These are phyloP conservation scores for Cydia amplana DNA, from an alignment of 1,140 invertebrate species.

Conservation along the genomic window DNA sequence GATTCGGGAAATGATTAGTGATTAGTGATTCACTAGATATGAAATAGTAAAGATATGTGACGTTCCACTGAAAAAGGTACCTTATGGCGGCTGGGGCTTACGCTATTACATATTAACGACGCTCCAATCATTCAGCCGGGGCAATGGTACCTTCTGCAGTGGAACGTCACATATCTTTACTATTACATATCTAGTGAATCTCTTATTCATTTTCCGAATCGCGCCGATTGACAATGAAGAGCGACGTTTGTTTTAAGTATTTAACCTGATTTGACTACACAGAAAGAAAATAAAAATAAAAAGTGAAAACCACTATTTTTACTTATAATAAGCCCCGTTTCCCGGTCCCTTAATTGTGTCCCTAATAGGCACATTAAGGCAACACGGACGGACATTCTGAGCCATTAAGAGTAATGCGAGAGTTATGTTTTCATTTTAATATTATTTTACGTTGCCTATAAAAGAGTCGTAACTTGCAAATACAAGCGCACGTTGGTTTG, in stretches of 20 bases:
- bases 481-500: not conserved
- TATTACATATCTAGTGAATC: too few species aligned
- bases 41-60: too few species aligned
- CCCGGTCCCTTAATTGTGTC: slow-evolving; percentile 12
- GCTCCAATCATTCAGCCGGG: too few species aligned
- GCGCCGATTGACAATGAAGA: too few species aligned
- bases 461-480: slow-evolving; percentile 26
- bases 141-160: too few species aligned
- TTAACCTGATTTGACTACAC: not conserved
- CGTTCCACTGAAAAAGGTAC: too few species aligned
- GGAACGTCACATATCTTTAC: too few species aligned
- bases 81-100: too few species aligned
- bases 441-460: slow-evolving; percentile 21
- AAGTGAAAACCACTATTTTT: not conserved
- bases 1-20: too few species aligned
- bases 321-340: not conserved
- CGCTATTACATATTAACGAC: too few species aligned
- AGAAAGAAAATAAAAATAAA: not conserved
- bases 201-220: too few species aligned
- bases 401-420: slow-evolving; percentile 30
- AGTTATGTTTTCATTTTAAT: slow-evolving; percentile 31
- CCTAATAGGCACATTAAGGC: slow-evolving; percentile 18
- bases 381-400: slow-evolving; percentile 11
- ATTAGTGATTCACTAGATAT: too few species aligned
- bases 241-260: not conserved